Evolutionary conservation across 2,113 vertebrate genomes (phyloP).

Genomic region (Rhipidura dahli): DNA sequence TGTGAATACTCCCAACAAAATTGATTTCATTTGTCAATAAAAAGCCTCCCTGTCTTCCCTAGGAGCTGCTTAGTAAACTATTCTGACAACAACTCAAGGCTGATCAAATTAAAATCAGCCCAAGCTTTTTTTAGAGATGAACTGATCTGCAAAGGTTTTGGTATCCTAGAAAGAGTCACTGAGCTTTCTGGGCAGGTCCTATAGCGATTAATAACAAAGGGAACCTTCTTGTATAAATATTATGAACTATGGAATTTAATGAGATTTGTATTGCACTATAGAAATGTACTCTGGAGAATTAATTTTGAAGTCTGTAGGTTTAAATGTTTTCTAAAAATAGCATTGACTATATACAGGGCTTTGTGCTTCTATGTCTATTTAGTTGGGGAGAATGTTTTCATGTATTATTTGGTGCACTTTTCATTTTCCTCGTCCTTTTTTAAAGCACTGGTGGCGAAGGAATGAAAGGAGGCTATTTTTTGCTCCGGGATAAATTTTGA

Average conservation of each 20-base stretch:
- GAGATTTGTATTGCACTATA: slow-evolving; percentile 32
- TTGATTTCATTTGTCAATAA: slow-evolving; percentile 6
- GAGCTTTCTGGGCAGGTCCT: slow-evolving; percentile 44
- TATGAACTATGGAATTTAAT: slow-evolving; percentile 35
- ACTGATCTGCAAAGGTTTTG: background rate
- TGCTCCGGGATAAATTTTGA: slow-evolving; percentile 50
- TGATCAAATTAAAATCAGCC: slow-evolving; percentile 29
- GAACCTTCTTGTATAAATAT: slow-evolving; percentile 33
- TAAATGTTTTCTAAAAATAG: slow-evolving; percentile 61
- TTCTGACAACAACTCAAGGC: background rate
- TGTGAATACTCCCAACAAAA: background rate
- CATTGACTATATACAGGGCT: slow-evolving; percentile 42
- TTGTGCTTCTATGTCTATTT: slow-evolving; percentile 47
- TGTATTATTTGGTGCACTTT: slow-evolving; percentile 62
- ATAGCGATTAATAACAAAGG: slow-evolving; percentile 18
- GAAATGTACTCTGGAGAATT: slow-evolving; percentile 51
- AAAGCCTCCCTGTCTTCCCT: background rate
- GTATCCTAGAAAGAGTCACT: slow-evolving; percentile 35
- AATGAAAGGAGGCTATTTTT: slow-evolving; percentile 63
- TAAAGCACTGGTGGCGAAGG: slow-evolving; percentile 40
- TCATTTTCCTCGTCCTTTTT: slow-evolving; percentile 32
- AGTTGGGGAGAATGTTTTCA: slow-evolving; percentile 57
- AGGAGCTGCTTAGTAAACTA: background rate
- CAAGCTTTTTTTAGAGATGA: background rate
- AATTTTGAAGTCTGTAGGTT: slow-evolving; percentile 55